Evolutionary conservation across 2,113 vertebrate genomes (phyloP), one percentile per base, ranked within the genome.

Genomic region (Tupaia chinensis): DNA sequence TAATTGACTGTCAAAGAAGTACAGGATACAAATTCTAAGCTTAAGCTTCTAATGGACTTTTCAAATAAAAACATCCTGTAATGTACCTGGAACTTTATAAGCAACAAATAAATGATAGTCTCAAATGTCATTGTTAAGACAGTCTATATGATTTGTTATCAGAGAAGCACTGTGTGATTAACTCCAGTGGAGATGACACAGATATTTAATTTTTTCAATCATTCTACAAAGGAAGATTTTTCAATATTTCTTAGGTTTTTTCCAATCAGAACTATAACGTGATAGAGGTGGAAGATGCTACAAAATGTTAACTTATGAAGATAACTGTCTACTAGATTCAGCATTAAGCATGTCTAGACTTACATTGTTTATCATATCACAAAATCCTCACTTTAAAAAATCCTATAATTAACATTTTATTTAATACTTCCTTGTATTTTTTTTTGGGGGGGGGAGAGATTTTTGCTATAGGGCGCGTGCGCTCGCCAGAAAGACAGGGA

Each of bases 381-480:
- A 92, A 85, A 92, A 66, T 85, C 23, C 23, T 95, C 97, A 88
- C 72, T 94, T 96, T 83, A 65, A 89, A 95, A 93, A 95, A 63
- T 53, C 54, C 16, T 93, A 78, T 79, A 84, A 79, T 95, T 29
- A 85, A 85, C 95, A 81, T 95, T 96, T 83, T 96, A 90, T 92
- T 91, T 85, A 84, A 63, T 66, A 92, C 44, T 44, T 44, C 5
- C 44, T 44, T 44, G 44, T 44, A 3, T 44, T 44, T 44, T 44
- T 44, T 44, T 44, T 44, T 3, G 44, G 32, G 32, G 32, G 32
- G 32, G 32, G 32, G 44, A 44, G 44, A 44, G 44, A 5, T 44
- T 44, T 44, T 44, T 44, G 44, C 44, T 44, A 44, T 44, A 44
- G 44, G 44, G 44, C 5, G 44, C 44, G 3, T 44, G 44, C 3